phyloP scores from a whole-genome alignment of 2,797 vertebrate species.

The Channallabes apus region DNA sequence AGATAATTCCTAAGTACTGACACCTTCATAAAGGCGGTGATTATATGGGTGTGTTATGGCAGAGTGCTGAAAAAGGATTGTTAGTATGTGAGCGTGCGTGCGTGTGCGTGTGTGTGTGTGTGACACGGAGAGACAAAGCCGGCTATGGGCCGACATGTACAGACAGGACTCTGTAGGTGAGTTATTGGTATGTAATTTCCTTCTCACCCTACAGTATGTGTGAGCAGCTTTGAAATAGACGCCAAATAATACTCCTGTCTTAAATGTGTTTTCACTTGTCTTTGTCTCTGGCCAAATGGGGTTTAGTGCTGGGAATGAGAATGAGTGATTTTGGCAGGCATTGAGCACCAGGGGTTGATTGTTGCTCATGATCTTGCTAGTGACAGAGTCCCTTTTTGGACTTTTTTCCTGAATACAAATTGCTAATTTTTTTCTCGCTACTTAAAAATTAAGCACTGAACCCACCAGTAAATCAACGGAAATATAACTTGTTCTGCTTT shows the following conservation, averaged over 20 bases:
- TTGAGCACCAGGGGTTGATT: neutral
- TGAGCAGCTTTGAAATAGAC: neutral
- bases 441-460: neutral
- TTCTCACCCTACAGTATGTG: neutral
- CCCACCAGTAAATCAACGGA: neutral
- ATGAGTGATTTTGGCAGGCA: neutral
- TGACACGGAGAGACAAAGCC: neutral
- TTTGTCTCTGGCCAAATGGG: neutral
- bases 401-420: neutral
- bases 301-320: neutral
- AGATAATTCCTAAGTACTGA: neutral
- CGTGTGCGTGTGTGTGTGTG: neutral
- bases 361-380: neutral
- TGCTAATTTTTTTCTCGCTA: neutral
- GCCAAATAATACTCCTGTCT: neutral
- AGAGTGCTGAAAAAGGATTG: conserved; percentile 2
- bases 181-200: neutral
- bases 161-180: conserved; percentile 12
- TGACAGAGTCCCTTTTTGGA: neutral
- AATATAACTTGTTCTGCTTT: neutral
- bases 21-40: neutral
- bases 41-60: conserved; percentile 3
- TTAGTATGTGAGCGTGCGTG: neutral
- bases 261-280: neutral
- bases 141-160: conserved; percentile 19